Evolutionary conservation across 2,888 invertebrate genomes (phyloP), one percentile per base, ranked within the genome.

Genomic region (Tigriopus californicus): DNA sequence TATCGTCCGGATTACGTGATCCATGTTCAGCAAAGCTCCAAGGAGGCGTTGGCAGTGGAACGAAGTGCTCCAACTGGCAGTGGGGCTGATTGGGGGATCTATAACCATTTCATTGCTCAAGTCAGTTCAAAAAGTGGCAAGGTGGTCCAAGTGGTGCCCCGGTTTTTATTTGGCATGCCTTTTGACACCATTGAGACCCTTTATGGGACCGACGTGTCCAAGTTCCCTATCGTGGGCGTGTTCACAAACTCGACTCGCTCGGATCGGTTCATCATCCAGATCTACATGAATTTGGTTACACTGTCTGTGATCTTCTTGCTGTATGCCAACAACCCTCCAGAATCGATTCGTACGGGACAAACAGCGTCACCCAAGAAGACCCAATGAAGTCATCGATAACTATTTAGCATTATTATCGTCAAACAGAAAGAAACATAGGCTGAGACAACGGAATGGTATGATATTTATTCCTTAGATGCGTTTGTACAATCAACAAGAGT

Each of bases 281-380:
- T 15, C 18, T 47, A 49, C 49, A 44, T 58, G 46, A 46, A 46
- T 49, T 15, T 47, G 15, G 58, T 58, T 11, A 53, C 53, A 11
- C 33, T 58, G 20, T 18, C 46, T 1, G 48, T 58, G 11, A 58
- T 58, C 12, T 58, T 58, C 49, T 15, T 58, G 8, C 33, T 58
- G 12, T 48, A 18, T 4, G 49, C 49, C 15, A 48, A 33, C n/a
- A 53, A 53, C 20, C 53, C 53, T 8, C 20, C 58, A 1, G 49
- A 58, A 33, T 5, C 22, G 5, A 8, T 10, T 33, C 33, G 33
- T 33, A 5, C 33, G 3, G 33, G 33, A 8, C 33, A 33, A 33
- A 33, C 8, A 8, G 33, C 33, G 8, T 33, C 33, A 3, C 33
- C 33, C 33, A 33, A 33, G 33, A 33, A 33, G 33, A 33, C 33